Evolutionary conservation across 2,888 invertebrate genomes (phyloP), one percentile per base, ranked within the genome.

Genomic region (Auanema sp.): DNA sequence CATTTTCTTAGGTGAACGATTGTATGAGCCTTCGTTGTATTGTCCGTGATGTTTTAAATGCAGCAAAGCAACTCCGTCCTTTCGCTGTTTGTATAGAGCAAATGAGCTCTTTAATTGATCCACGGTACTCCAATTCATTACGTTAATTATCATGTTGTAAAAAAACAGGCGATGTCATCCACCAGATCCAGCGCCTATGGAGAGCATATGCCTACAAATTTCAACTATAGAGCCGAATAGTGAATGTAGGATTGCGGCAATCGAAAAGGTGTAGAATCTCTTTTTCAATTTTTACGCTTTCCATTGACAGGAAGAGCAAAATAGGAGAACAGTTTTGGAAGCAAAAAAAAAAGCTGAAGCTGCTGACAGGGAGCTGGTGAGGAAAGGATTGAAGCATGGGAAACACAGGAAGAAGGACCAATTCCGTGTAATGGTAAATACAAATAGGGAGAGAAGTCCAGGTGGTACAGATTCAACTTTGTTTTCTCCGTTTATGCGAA

Each of bases 191-290:
- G 79, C 83, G 6, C 83, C 83, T 44, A 83, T 83, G 83, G 83
- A 84, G 59, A 74, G 76, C 50, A 83, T 83, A 24, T 83, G 83
- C 60, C 56, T 69, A 47, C 82, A 85, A 68, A 86, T 86, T 47
- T 67, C 71, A 51, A 84, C 83, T 16, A 82, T 85, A 57, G 83
- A 83, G 41, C 85, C 85, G 33, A 84, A 85, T 71, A 84, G 84
- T 56, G 80, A 71, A 40, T 61, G 60, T 11, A 52, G 75, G 25
- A 72, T 72, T 12, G 58, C 67, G 50, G 76, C 76, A 0, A 75
- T 76, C 44, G 70, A 76, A 44, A 74, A 71, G 58, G 64, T 60
- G 47, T 43, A n/a, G 21, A 10, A 47, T 47, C 10, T 18, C 4
- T 3, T 18, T 47, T 3, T 5, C 11, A 5, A 47, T 21, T 5